Base-by-base conservation (phyloP, 2,888 invertebrate species). In the Drosophila pegasa region DNA sequence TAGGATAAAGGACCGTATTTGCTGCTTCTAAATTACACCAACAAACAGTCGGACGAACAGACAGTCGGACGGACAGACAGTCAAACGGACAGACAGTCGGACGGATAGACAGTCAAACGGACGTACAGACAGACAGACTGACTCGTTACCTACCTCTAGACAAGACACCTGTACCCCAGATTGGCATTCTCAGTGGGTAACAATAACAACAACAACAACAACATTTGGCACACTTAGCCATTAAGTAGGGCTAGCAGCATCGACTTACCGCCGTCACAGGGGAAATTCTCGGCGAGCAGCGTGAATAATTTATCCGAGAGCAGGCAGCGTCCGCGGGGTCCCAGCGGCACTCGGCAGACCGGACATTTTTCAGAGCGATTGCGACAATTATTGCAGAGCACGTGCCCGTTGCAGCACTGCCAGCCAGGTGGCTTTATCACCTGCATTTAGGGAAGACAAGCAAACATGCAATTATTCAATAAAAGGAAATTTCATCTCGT, bases 381-480 rank as follows among this genome's bases (percentile, higher is more conserved):
- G 75, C 93, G 92, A 85, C 93, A 93, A 79, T 91, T 90, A 84
- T 92, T 91, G 80, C 93, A 93, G 20, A 93, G 89, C 63, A 93
- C 91, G 88, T 93, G 93, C 72, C 93, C 93, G 80, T 93, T 92
- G 88, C 92, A 92, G 78, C 93, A 93, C 80, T 93, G 93, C 90
- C 91, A 92, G 68, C 92, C 92, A 55, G 93, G 93, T 74, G 93
- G 93, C 75, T 91, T 91, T 72, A 91, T 89, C 80, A 92, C 90
- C 92, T 92, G 74, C 50, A 61, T 59, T 27, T 6, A 27, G 22
- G 43, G 33, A 72, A 25, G 35, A 33, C 25, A 38, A 33, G 8
- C 41, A 37, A 20, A 10, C 29, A 14, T 18, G 43, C n/a, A 27
- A 27, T 45, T 27, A 27, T 25, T 45, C 43, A 45, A 45, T 45